These are phyloP conservation scores for Rhinoderma darwinii DNA, from an alignment of 2,113 vertebrate species.

Conservation along the genomic window DNA sequence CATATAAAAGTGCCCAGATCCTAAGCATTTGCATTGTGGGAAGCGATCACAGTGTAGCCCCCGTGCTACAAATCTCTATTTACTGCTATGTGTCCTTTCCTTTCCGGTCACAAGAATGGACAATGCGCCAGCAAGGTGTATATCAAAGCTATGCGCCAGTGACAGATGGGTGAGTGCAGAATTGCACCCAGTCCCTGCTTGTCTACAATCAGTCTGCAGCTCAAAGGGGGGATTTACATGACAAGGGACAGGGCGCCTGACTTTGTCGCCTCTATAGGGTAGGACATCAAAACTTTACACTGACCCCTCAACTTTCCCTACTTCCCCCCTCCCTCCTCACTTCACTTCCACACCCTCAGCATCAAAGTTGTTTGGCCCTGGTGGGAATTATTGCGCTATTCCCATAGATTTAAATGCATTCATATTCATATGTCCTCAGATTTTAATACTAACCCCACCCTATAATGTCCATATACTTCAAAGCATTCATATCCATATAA, in stretches of 20 bases:
- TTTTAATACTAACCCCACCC: background rate
- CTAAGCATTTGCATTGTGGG: background rate
- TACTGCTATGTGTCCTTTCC: constrained; percentile 62
- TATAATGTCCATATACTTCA: too few relatives aligned
- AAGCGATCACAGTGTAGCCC: background rate
- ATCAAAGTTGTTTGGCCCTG: background rate
- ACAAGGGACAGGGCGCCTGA: constrained; percentile 67
- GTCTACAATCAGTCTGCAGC: constrained; percentile 57
- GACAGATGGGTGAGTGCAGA: constrained; percentile 65
- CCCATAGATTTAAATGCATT: background rate
- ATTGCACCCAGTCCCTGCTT: constrained; percentile 48
- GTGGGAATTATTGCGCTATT: background rate
- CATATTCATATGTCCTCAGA: background rate
- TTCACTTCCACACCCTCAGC: constrained; percentile 7
- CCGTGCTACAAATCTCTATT: constrained; percentile 68
- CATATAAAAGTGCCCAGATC: too few relatives aligned
- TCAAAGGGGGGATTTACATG: constrained; percentile 68
- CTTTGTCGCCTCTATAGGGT: constrained; percentile 59
- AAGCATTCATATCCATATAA: too few relatives aligned
- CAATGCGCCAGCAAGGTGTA: constrained; percentile 64
- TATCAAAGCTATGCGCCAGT: constrained; percentile 68
- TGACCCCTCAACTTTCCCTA: constrained; percentile 20
- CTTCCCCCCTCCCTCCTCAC: background rate
- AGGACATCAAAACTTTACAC: constrained; percentile 64
- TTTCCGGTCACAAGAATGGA: constrained; percentile 60